Evolutionary conservation across 2,797 vertebrate genomes (phyloP), one percentile per base, ranked within the genome.

Genomic region (Peromyscus eremicus): DNA sequence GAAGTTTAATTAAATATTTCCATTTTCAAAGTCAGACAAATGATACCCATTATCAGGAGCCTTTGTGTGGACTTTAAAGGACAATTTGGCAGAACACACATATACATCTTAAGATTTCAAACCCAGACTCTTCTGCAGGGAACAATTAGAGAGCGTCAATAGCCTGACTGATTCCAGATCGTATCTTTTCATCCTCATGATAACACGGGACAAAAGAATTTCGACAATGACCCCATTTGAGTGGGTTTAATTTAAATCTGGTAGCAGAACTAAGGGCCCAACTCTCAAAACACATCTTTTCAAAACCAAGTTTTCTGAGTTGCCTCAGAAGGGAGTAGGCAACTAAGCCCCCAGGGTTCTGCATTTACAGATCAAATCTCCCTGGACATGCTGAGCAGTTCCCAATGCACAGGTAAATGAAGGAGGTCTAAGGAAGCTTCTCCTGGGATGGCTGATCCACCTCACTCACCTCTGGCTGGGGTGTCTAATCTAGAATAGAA

Each of bases 1-100:
- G 55, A 89, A 82, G 70, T 94, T 94, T 97, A 96, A 97, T 92
- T 97, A 97, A 97, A 96, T 95, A 94, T 95, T 97, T 96, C 82
- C 94, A 91, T 95, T 97, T 98, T 94, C 70, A 89, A 97, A 97
- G 94, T 94, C 73, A 96, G 60, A 71, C 92, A 97, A 94, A 94
- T 95, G 88, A 96, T 92, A 40, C 90, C 96, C 87, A 92, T 94
- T 95, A 96, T 62, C 14, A 68, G 91, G 95, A 81, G 73, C 5
- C 73, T 94, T 95, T 92, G 55, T 89, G 57, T 32, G 32, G 66
- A 55, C 88, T 94, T 92, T 75, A 95, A 97, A 84, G 43, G 21
- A 49, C 40, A 75, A 68, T 40, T 52, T 79, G 77, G 68, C n/a
- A 80, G 62, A 94, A 82, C 62, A 86, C 2, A 94, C 81, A 95